A percentile compares a stretch with the other conserved stretches of the same genome.
phyloP scores from a whole-genome alignment of 2,888 invertebrate species.

The Pachymerium ferrugineum region DNA sequence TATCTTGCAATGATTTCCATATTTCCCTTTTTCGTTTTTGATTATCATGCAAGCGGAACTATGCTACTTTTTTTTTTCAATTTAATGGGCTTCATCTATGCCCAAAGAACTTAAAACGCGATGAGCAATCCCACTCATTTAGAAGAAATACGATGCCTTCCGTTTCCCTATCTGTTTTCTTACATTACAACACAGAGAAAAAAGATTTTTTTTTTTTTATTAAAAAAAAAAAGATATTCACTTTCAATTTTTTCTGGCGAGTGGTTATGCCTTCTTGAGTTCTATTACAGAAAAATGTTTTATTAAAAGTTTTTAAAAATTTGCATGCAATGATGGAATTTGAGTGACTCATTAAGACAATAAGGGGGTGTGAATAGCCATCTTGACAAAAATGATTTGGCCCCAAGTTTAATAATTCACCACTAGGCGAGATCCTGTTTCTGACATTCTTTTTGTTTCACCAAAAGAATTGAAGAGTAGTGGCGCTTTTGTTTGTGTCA shows the following conservation, averaged over 20 bases:
- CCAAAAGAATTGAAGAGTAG: too few species aligned
- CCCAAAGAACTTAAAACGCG: background rate
- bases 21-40: background rate
- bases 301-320: too few species aligned
- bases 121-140: background rate
- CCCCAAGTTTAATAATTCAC: background rate
- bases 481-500: background rate
- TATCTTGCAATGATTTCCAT: background rate
- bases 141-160: background rate
- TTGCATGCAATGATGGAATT: background rate
- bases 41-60: constrained; percentile 10
- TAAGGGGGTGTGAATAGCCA: background rate
- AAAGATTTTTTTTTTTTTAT: background rate
- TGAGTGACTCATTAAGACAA: background rate
- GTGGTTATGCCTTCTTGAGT: background rate
- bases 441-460: background rate
- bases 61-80: background rate
- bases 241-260: too few species aligned
- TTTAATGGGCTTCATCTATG: background rate
- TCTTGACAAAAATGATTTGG: background rate
- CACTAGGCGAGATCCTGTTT: background rate
- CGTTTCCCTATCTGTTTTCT: background rate
- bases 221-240: too few species aligned
- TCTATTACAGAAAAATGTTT: background rate
- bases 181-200: too few species aligned